These are phyloP conservation scores for Liparis tanakae DNA, from an alignment of 2,797 vertebrate genomes.

Conservation along the genomic window DNA sequence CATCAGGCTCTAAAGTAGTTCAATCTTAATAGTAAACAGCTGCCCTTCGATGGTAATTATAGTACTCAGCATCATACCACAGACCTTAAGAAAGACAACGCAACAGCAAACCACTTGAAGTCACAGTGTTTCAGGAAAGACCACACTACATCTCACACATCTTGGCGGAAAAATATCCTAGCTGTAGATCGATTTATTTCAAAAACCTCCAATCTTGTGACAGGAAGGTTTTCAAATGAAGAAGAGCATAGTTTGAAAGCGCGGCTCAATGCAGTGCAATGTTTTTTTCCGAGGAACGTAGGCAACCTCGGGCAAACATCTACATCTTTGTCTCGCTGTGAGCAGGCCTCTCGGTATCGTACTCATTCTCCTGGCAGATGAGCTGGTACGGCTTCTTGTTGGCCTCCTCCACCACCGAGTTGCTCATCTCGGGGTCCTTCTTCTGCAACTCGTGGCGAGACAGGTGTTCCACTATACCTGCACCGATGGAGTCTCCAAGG, in stretches of 20 bases:
- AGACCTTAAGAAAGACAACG: slow-evolving; percentile 42
- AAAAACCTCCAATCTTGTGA: slow-evolving; percentile 12
- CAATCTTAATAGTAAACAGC: slow-evolving; percentile 49
- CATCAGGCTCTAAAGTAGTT: slow-evolving; percentile 33
- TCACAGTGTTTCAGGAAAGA: slow-evolving; percentile 17
- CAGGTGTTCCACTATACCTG: slow-evolving; percentile 94
- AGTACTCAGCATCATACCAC: slow-evolving; percentile 28
- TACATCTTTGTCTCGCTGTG: slow-evolving; percentile 97
- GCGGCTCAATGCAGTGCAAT: slow-evolving; percentile 33
- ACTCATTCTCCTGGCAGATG: slow-evolving; percentile 90
- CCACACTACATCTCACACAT: slow-evolving; percentile 21
- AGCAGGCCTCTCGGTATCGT: slow-evolving; percentile 81
- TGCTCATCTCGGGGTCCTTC: slow-evolving; percentile 89
- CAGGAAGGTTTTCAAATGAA: slow-evolving; percentile 33
- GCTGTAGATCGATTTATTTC: slow-evolving; percentile 42
- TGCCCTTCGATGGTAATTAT: slow-evolving; percentile 24
- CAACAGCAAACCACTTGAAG: slow-evolving; percentile 34
- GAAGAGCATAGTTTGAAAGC: slow-evolving; percentile 23
- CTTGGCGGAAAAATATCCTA: slow-evolving; percentile 56
- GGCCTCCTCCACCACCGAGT: slow-evolving; percentile 92
- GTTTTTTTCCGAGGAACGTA: slow-evolving; percentile 28
- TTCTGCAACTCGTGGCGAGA: slow-evolving; percentile 90
- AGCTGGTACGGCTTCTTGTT: slow-evolving; percentile 93
- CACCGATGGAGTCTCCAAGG: slow-evolving; percentile 95
- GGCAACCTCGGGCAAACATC: neutral